A percentile compares a stretch with the other conserved stretches of the same genome.
Conservation (phyloP, 1,140 invertebrate species). For the Drosophila takahashii region DNA sequence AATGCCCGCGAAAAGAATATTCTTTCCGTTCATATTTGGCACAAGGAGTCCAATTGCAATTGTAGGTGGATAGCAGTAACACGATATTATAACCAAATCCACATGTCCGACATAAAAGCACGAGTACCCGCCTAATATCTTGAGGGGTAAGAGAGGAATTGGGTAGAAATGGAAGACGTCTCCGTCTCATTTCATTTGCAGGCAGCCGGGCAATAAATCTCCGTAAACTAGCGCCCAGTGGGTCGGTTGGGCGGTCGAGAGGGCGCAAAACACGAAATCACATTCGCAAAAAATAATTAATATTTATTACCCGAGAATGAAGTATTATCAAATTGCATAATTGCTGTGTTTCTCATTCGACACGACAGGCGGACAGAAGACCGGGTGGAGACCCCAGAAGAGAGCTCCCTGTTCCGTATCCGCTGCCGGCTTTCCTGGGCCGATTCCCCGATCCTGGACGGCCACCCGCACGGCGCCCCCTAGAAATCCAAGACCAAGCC, state of each 20-base stretch:
- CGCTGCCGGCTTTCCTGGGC: slow-evolving; percentile 2
- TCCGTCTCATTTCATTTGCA: slow-evolving; percentile 66
- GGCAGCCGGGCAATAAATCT: slow-evolving; percentile 69
- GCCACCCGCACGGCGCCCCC: slow-evolving; percentile 38
- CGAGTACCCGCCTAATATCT: slow-evolving; percentile 32
- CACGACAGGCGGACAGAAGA: slow-evolving; percentile 57
- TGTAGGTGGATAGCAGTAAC: slow-evolving; percentile 23
- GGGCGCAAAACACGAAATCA: slow-evolving; percentile 64
- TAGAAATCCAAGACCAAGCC: slow-evolving; percentile 14
- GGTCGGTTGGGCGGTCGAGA: slow-evolving; percentile 9
- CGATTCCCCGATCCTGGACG: slow-evolving; percentile 19
- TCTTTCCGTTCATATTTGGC: not conserved
- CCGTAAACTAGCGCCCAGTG: slow-evolving; percentile 65
- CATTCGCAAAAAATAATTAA: slow-evolving; percentile 82
- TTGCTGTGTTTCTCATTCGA: slow-evolving; percentile 82
- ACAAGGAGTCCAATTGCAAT: slow-evolving; percentile 3
- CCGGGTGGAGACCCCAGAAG: not conserved
- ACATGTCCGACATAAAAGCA: slow-evolving; percentile 54
- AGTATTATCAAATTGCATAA: slow-evolving; percentile 83
- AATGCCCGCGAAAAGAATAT: not conserved
- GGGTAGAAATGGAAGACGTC: slow-evolving; percentile 4
- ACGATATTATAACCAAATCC: slow-evolving; percentile 59
- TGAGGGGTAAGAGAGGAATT: slow-evolving; percentile 4
- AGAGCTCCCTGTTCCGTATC: not conserved
- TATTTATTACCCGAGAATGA: slow-evolving; percentile 82